Conservation (phyloP, 1,140 invertebrate genomes). For the Oncopodura yosiiana region DNA sequence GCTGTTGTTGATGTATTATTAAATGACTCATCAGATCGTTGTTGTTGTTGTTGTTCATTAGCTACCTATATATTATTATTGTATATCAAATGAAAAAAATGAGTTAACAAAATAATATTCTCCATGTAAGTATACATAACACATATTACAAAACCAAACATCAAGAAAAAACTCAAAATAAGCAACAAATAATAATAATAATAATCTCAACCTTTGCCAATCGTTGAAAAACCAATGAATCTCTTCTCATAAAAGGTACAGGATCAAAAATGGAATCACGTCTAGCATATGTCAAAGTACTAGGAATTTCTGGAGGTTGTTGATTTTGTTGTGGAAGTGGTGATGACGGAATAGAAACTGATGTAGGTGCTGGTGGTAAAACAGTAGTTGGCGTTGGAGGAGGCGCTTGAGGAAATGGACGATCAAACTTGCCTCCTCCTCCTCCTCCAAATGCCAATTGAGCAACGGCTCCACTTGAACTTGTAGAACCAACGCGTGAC, state of each 20-base stretch:
- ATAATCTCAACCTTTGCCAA: conserved; percentile 42
- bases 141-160: not conserved
- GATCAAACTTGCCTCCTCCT: no score
- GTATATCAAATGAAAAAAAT: conserved; percentile 8
- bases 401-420: conserved; percentile 7
- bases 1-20: no score
- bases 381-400: conserved; percentile 5
- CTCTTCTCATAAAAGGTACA: conserved; percentile 20
- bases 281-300: conserved; percentile 14
- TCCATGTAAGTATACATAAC: not conserved
- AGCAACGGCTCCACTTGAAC: conserved; percentile 6
- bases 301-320: conserved; percentile 3
- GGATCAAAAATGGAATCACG: conserved; percentile 32
- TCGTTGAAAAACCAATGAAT: conserved; percentile 38
- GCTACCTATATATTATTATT: conserved; percentile 8
- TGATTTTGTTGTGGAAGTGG: conserved; percentile 19
- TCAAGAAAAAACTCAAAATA: not conserved
- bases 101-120: not conserved
- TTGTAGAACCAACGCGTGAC: conserved; percentile 5
- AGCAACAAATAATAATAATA: not conserved
- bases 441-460: conserved; percentile 18
- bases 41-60: conserved; percentile 24
- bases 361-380: no score
- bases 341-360: conserved; percentile 16
- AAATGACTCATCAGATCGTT: no score